A percentile compares a stretch with the other conserved stretches of the same genome.
Evolutionary conservation across 2,797 vertebrate genomes (phyloP).

Genomic region (Cheirogaleus major): DNA sequence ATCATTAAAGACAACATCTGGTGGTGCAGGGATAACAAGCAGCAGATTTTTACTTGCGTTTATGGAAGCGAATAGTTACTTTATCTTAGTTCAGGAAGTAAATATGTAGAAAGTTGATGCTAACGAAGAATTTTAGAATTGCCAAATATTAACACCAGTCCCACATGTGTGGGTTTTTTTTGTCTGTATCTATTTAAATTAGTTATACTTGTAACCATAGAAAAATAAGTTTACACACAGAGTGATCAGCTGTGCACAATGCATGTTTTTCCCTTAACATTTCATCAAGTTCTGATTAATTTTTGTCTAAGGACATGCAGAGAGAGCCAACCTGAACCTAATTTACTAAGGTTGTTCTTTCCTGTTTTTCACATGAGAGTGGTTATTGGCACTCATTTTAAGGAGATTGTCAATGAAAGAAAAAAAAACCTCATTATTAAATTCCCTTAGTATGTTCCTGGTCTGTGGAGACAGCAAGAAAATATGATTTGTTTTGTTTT

Average conservation of each 20-base stretch:
- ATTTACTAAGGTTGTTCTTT: conserved; percentile 83
- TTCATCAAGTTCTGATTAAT: conserved; percentile 80
- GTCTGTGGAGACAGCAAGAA: conserved; percentile 67
- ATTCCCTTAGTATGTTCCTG: conserved; percentile 71
- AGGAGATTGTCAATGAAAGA: conserved; percentile 75
- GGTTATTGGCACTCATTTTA: conserved; percentile 83
- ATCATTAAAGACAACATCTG: conserved; percentile 84
- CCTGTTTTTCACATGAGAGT: conserved; percentile 76
- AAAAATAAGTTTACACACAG: conserved; percentile 71
- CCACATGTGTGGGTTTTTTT: neutral
- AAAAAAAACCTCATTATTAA: conserved; percentile 69
- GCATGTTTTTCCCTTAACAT: conserved; percentile 77
- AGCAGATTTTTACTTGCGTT: conserved; percentile 83
- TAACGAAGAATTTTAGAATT: conserved; percentile 81
- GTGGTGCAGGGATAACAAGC: conserved; percentile 82
- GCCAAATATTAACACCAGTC: conserved; percentile 56
- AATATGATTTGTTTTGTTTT: conserved; percentile 27
- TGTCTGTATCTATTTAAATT: conserved; percentile 76
- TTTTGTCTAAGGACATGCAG: conserved; percentile 74
- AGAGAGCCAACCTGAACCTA: conserved; percentile 79
- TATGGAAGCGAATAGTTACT: conserved; percentile 83
- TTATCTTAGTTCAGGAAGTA: conserved; percentile 83
- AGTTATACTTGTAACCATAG: conserved; percentile 79
- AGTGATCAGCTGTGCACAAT: conserved; percentile 76
- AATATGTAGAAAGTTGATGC: conserved; percentile 80